Base-by-base conservation (phyloP, 23 tunicate genomes). In the Styela clava region DNA sequence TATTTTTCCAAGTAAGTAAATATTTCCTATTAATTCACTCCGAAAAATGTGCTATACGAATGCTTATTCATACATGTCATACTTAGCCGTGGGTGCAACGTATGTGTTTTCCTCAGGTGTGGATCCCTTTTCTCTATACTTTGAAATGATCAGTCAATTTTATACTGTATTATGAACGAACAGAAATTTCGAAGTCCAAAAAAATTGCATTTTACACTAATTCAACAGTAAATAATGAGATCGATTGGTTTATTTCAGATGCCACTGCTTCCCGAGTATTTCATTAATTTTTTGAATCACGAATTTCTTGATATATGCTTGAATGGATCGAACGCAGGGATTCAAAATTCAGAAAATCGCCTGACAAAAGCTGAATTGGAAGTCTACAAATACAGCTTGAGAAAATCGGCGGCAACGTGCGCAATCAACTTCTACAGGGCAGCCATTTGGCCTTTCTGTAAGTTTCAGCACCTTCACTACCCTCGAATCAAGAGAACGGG, bases 361-460 rank as follows among this genome's bases (percentile, higher is more conserved):
- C 31, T 84, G 35, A 52, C 84, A 5, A 2, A 27, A 18, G 89
- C 78, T 5, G 87, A 88, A 35, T 37, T 83, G 24, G 84, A 83
- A 24, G 32, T 88, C 16, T 83, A 78, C 74, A 88, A 88, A 31
- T 36, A 88, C 61, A 33, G 32, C 23, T 71, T 37, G 16, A 36
- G 33, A 16, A 24, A 74, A n/a, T 37, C 68, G 34, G 35, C 83
- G 1, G 63, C n/a, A 12, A 19, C 68, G 69, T 74, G n/a, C n/a
- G n/a, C 82, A 20, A 64, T 88, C 63, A 88, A 88, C 74, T 88
- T 78, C 83, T 88, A 88, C 87, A 83, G 93, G 78, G 93, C 93
- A 69, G 56, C 79, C 79, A 19, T 3, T 30, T 81, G 69, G 27
- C 86, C 86, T 0, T 71, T 83, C 52, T 83, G 69, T 51, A 79